phyloP scores from a whole-genome alignment of 2,888 invertebrate species.

The Notocelia uddmanniana region DNA sequence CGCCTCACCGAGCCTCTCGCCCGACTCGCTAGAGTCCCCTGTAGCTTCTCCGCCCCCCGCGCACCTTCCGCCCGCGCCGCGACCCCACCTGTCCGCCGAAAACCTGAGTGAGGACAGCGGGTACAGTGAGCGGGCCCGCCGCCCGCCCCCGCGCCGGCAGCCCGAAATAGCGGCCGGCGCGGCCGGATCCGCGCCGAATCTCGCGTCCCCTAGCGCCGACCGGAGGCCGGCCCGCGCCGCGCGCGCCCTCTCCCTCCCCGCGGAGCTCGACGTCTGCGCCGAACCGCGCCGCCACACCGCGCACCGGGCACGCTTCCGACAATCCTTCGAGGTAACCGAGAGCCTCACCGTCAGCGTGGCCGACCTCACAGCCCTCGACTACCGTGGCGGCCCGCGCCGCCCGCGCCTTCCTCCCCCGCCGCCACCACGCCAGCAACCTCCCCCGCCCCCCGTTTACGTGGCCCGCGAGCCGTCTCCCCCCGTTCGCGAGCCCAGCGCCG shows the following conservation, averaged over 20 bases:
- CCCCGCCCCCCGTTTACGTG: slow-evolving; percentile 63
- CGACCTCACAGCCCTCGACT: slow-evolving; percentile 86
- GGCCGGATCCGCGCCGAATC: slow-evolving; percentile 78
- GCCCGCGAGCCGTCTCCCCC: slow-evolving; percentile 61
- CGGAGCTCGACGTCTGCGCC: slow-evolving; percentile 88
- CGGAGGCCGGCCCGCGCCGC: slow-evolving; percentile 71
- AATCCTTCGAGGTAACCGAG: slow-evolving; percentile 79
- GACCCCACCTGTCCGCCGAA: slow-evolving; percentile 88
- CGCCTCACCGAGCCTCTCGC: slow-evolving; percentile 76
- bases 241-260: slow-evolving; percentile 86
- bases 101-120: slow-evolving; percentile 94
- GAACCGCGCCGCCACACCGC: slow-evolving; percentile 68
- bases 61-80: slow-evolving; percentile 64
- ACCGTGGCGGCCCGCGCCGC: slow-evolving; percentile 73
- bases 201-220: slow-evolving; percentile 68
- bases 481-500: slow-evolving; percentile 76
- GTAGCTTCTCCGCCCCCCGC: slow-evolving; percentile 73
- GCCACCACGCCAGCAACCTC: slow-evolving; percentile 62
- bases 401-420: slow-evolving; percentile 76
- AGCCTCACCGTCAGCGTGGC: slow-evolving; percentile 87
- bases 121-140: slow-evolving; percentile 87
- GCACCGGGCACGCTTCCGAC: slow-evolving; percentile 74
- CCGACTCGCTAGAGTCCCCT: slow-evolving; percentile 81
- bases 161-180: slow-evolving; percentile 70
- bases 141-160: slow-evolving; percentile 70